Evolutionary conservation across 2,113 vertebrate species (phyloP).

Genomic region (Maccullochella peelii): DNA sequence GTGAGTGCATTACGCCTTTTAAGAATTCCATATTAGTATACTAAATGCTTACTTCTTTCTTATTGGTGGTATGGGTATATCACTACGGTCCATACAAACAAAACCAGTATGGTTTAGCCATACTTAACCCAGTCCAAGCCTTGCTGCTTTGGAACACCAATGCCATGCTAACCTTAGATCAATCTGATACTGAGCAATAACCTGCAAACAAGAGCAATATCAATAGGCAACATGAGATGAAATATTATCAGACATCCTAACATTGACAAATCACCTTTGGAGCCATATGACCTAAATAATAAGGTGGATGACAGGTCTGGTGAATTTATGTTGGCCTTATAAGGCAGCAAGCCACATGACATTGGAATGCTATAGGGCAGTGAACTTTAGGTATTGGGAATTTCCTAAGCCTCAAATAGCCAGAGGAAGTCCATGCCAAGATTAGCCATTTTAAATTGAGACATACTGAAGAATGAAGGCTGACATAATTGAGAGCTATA

Average conservation of each 20-base stretch:
- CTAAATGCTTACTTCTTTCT: background rate
- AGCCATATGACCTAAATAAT: conserved; percentile 8
- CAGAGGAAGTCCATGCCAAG: conserved; percentile 8
- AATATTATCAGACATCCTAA: background rate
- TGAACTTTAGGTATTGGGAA: conserved; percentile 24
- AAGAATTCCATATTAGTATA: conserved; percentile 8
- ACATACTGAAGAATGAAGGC: conserved; percentile 7
- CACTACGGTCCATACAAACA: background rate
- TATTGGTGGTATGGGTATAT: background rate
- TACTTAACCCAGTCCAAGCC: background rate
- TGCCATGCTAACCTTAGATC: background rate
- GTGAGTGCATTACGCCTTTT: background rate
- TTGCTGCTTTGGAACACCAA: background rate
- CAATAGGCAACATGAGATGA: background rate
- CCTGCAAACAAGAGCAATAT: background rate
- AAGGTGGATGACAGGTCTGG: conserved; percentile 3
- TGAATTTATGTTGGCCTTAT: conserved; percentile 26
- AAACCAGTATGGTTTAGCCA: background rate
- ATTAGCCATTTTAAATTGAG: conserved; percentile 26
- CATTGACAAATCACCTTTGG: background rate
- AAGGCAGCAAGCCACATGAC: conserved; percentile 58
- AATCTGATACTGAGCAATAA: background rate
- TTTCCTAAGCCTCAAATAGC: conserved; percentile 33
- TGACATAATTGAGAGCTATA: background rate
- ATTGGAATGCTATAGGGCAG: conserved; percentile 55